Evolutionary conservation across 1,140 invertebrate species (phyloP), one percentile per base, ranked within the genome.

Genomic region (Solenopsis fugax): DNA sequence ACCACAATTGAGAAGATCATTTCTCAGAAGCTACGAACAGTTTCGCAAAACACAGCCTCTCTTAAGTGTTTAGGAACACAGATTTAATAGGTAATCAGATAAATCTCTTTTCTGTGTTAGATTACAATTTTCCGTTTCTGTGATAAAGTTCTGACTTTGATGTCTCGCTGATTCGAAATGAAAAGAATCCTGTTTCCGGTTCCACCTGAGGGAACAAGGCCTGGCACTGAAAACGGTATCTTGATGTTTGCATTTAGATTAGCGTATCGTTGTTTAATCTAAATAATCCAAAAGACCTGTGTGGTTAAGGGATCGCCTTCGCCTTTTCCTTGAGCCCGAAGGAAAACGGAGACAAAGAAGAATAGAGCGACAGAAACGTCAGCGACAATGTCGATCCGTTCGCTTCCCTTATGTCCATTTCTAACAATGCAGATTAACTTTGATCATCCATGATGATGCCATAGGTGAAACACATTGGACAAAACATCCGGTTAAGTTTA

Each of bases 221-320:
- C 9, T 16, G 21, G 48, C 34, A 24, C 18, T 71, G 34, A 71
- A 18, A 29, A 21, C 21, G 77, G 5, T 29, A 52, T 52, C 48
- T 24, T 13, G 34, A 54, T 10, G 64, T 81, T 71, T 78, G 78
- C 78, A 29, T 45, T 81, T 37, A 71, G 77, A 81, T 81, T 71
- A 81, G 52, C 48, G 77, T 81, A 81, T 81, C 65, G 50, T 10
- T 45, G 34, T 56, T 72, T 45, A 81, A 81, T 81, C 21, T 50
- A 54, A 52, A 54, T 24, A 24, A n/a, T 21, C 13, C 58, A 12
- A 80, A 21, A 41, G 41, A 80, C 29, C 4, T 54, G 48, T 52
- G 48, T 56, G 65, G 12, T n/a, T n/a, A 72, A 81, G 21, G 56
- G 48, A 72, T 56, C 69, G 54, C 37, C 7, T 37, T 10, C 29